phyloP scores from a whole-genome alignment of 2,113 vertebrate species.

The Chloropsis hardwickii region DNA sequence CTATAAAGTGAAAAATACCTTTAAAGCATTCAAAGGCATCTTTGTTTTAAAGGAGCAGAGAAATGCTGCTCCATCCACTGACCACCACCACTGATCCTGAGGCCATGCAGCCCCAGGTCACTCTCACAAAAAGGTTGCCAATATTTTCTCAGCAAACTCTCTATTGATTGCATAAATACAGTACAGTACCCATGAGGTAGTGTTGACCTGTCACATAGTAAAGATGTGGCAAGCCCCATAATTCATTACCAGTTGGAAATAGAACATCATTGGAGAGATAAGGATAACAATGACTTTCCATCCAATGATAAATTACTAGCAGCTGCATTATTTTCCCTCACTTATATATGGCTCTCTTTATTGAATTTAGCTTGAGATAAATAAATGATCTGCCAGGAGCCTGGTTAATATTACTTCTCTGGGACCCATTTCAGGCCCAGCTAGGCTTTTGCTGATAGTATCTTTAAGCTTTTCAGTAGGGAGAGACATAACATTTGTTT shows the following conservation, averaged over 20 bases:
- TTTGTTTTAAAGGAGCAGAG: not conserved
- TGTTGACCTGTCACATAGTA: conserved; percentile 67
- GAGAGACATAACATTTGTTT: conserved; percentile 80
- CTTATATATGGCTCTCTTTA: conserved; percentile 88
- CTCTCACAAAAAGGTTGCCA: conserved; percentile 25
- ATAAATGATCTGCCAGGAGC: conserved; percentile 88
- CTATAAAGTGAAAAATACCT: not conserved
- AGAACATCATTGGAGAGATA: conserved; percentile 86
- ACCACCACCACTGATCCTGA: not conserved
- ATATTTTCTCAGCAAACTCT: conserved; percentile 38
- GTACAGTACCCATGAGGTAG: conserved; percentile 61
- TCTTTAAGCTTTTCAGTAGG: conserved; percentile 80
- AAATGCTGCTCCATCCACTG: not conserved
- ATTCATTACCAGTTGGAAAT: conserved; percentile 84
- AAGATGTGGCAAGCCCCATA: conserved; percentile 74
- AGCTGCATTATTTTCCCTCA: conserved; percentile 85
- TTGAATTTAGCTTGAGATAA: conserved; percentile 93
- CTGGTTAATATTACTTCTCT: conserved; percentile 85
- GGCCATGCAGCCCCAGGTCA: not conserved
- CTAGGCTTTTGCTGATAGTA: conserved; percentile 77
- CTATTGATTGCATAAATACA: conserved; percentile 69
- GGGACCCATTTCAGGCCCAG: conserved; percentile 77
- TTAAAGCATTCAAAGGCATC: not conserved
- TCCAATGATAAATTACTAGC: conserved; percentile 86
- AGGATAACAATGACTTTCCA: conserved; percentile 87